Percentiles rank a stretch among this genome's conserved stretches.
Evolutionary conservation across 2,113 vertebrate species (phyloP).

Genomic region (Colistium nudipinnis): DNA sequence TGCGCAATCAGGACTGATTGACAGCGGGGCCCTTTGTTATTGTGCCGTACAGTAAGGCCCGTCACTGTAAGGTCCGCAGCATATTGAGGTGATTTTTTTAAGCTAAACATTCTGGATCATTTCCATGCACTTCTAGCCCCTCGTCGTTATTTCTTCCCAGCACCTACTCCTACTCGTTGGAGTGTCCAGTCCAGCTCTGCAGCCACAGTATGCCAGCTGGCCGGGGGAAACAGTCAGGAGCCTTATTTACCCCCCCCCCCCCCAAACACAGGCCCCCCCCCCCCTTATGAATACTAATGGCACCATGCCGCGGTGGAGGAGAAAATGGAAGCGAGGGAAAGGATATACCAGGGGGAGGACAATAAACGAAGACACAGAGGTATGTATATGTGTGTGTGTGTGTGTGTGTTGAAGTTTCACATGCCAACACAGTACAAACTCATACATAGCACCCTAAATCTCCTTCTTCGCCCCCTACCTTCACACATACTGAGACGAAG

Average conservation of each 20-base stretch:
- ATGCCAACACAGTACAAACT: conserved; percentile 39
- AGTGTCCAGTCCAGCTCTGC: conserved; percentile 56
- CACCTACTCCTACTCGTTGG: conserved; percentile 52
- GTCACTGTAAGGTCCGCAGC: conserved; percentile 26
- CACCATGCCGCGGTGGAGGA: conserved; percentile 37
- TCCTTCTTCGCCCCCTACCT: conserved; percentile 15
- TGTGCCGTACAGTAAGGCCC: conserved; percentile 7
- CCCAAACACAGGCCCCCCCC: conserved; percentile 30
- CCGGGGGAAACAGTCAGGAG: conserved; percentile 59
- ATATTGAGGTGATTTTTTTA: conserved; percentile 34
- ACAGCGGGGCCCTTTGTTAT: conserved; percentile 21
- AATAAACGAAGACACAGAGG: conserved; percentile 13
- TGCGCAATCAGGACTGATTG: conserved; percentile 38
- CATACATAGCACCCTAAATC: conserved; percentile 17
- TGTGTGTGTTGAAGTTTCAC: conserved; percentile 25
- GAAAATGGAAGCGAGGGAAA: conserved; percentile 35
- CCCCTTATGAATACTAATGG: conserved; percentile 70
- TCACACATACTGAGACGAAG: conserved; percentile 23
- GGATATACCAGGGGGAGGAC: conserved; percentile 28
- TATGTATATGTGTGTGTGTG: neutral
- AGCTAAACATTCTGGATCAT: conserved; percentile 24
- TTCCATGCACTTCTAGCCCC: conserved; percentile 45
- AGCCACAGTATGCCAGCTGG: conserved; percentile 68
- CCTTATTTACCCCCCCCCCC: conserved; percentile 47
- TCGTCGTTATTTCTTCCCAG: conserved; percentile 35